Percentiles rank a stretch among this genome's conserved stretches.
These are phyloP conservation scores for Helarctos malayanus DNA, from an alignment of 2,797 vertebrate species.

Conservation along the genomic window DNA sequence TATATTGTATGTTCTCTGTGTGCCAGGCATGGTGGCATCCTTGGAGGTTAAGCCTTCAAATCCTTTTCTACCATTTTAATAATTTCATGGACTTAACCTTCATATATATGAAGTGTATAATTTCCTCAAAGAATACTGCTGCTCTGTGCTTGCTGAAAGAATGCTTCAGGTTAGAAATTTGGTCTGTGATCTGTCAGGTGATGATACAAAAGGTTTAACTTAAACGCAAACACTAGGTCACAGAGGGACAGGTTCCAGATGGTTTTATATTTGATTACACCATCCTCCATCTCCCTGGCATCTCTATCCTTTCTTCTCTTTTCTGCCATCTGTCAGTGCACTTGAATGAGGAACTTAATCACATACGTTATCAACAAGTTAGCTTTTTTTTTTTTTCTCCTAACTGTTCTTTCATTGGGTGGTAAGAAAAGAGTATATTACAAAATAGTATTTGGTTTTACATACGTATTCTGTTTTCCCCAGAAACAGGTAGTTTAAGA, in stretches of 20 bases:
- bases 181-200: slow-evolving; percentile 69
- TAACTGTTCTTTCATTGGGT: neutral
- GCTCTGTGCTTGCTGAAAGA: slow-evolving; percentile 64
- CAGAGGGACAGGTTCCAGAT: slow-evolving; percentile 72
- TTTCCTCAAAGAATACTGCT: slow-evolving; percentile 66
- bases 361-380: slow-evolving; percentile 31
- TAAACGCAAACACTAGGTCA: slow-evolving; percentile 65
- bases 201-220: slow-evolving; percentile 75
- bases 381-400: neutral
- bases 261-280: slow-evolving; percentile 83
- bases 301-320: slow-evolving; percentile 62
- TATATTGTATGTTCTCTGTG: neutral
- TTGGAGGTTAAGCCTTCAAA: slow-evolving; percentile 59
- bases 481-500: neutral
- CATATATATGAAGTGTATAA: slow-evolving; percentile 62
- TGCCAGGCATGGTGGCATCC: slow-evolving; percentile 62
- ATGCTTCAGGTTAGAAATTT: slow-evolving; percentile 71
- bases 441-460: slow-evolving; percentile 49
- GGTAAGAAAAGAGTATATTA: neutral
- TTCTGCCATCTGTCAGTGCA: slow-evolving; percentile 82
- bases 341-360: slow-evolving; percentile 61
- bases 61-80: slow-evolving; percentile 65
- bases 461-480: neutral
- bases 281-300: slow-evolving; percentile 39
- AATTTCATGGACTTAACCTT: slow-evolving; percentile 68